Base-by-base conservation (phyloP, 92 coral and sea anemone genomes). In the Metridium senile region DNA sequence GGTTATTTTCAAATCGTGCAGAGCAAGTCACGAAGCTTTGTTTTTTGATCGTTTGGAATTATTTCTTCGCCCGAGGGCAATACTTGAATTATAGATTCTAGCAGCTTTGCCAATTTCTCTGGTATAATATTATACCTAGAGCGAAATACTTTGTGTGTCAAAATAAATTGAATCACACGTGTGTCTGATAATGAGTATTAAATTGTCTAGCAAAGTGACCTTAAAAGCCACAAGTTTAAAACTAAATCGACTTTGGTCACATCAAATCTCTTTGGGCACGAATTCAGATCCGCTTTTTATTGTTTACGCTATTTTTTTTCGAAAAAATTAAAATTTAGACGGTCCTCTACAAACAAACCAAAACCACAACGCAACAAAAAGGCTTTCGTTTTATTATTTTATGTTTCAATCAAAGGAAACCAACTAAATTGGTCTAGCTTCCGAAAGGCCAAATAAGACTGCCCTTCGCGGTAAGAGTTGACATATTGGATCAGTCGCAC, bases 171-270 rank as follows among this genome's bases (percentile, higher is more conserved):
- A 26, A 23, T 59, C 56, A 58, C 78, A 73, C 57, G 51, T 58
- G 78, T 72, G 1, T 26, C 32, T 11, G 68, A 73, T 73, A 73
- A 73, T 73, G 78, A 29, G 33, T 58, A 63, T 73, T 73, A 57
- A 73, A 73, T 21, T 73, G 78, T 33, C 68, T 46, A 26, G 27
- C 22, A 32, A 49, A 58, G 49, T 73, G 78, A 73, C 68, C 66
- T 21, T 20, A 0, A 58, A 58, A 73, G 65, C 78, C 78, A 32
- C 58, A 58, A 29, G 66, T 58, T 54, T 29, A 33, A 73, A 52
- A 71, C 61, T 30, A 17, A 32, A 58, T 73, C 54, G 22, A 17
- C 20, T 19, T 73, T 33, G 33, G 51, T 32, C 68, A n/a, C 21
- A 33, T 39, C 49, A 4, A 39, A 39, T 39, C 49, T 4, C 49